Conservation (phyloP, 1,140 invertebrate species). For the Drosophila azteca region DNA sequence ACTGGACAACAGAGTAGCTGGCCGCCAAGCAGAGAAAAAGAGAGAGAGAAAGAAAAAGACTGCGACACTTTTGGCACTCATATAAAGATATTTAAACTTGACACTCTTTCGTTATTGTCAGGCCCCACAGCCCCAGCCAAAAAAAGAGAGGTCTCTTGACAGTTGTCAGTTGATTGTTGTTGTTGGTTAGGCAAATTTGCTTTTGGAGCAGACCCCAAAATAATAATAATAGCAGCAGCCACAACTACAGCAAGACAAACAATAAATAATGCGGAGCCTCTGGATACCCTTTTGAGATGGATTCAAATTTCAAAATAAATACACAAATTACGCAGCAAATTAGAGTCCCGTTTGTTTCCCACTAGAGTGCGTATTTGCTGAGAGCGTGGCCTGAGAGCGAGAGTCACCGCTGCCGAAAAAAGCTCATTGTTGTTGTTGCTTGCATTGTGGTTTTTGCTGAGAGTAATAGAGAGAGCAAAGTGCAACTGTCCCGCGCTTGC, state of each 20-base stretch:
- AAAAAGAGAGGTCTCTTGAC: conserved; percentile 25
- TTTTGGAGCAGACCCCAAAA: conserved; percentile 57
- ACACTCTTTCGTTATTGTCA: conserved; percentile 58
- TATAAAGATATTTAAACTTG: conserved; percentile 73
- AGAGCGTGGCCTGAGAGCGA: no score
- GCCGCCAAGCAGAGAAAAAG: background rate
- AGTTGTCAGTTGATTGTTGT: conserved; percentile 56
- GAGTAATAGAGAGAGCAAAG: no score
- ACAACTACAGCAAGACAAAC: conserved; percentile 24
- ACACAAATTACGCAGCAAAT: conserved; percentile 7
- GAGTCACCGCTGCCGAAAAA: no score
- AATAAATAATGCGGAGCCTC: background rate
- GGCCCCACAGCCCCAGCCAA: background rate
- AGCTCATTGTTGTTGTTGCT: no score
- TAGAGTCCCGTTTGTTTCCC: no score
- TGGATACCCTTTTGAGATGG: no score
- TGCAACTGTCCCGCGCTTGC: no score
- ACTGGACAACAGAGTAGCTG: background rate
- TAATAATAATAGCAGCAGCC: conserved; percentile 53
- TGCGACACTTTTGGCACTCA: conserved; percentile 57
- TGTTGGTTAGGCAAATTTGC: conserved; percentile 39
- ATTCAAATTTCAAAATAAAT: background rate
- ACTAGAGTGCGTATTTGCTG: no score
- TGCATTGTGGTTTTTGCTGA: no score
- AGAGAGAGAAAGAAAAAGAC: conserved; percentile 36